Conservation (phyloP, 2,797 vertebrate species). For the Perodicticus potto region DNA sequence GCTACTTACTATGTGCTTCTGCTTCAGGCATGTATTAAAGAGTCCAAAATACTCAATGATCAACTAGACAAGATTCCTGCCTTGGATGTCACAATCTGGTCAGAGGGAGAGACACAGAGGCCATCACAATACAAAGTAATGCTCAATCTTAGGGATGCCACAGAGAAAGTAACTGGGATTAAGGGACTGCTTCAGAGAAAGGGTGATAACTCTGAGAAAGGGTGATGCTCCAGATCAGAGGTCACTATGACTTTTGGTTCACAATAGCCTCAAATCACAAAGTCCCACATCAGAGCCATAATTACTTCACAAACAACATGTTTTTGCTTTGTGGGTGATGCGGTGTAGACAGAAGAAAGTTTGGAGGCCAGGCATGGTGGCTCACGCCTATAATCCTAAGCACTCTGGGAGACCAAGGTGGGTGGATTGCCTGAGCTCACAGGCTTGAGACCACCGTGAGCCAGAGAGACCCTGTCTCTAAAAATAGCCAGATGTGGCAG, state of each 20-base stretch:
- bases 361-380: too few species aligned
- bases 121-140: conserved; percentile 35
- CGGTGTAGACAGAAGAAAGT: neutral
- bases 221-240: neutral
- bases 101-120: conserved; percentile 27
- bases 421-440: too few species aligned
- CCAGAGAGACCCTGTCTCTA: too few species aligned
- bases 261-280: neutral
- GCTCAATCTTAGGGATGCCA: neutral
- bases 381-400: too few species aligned
- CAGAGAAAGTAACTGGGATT: neutral
- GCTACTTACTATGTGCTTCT: conserved; percentile 42
- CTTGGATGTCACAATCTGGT: conserved; percentile 62
- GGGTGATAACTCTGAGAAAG: neutral
- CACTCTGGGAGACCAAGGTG: too few species aligned
- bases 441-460: too few species aligned
- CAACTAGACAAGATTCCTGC: conserved; percentile 2
- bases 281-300: neutral
- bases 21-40: neutral
- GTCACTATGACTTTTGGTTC: neutral
- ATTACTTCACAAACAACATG: conserved; percentile 4
- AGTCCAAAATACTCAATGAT: conserved; percentile 4
- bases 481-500: too few species aligned
- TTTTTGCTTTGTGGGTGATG: conserved; percentile 20
- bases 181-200: neutral